These are phyloP conservation scores for Eurystomus gularis DNA, from an alignment of 2,113 vertebrate species.

Conservation along the genomic window DNA sequence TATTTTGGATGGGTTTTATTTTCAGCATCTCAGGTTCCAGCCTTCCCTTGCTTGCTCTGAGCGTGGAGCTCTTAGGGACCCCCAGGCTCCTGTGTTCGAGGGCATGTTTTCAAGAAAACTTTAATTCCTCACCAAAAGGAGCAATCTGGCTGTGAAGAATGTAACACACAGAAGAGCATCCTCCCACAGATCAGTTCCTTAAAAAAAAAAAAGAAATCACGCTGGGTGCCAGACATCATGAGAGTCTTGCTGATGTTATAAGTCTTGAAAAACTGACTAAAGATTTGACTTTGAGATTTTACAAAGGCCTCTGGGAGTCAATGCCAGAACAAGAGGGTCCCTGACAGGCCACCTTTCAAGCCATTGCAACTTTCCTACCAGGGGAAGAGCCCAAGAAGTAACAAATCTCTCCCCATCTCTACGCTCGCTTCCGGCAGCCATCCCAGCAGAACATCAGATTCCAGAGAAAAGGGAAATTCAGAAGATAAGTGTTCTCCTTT, in stretches of 20 bases:
- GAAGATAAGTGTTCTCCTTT: background rate
- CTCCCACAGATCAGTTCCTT: background rate
- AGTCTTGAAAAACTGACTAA: background rate
- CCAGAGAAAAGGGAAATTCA: background rate
- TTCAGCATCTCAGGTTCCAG: background rate
- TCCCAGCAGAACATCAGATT: background rate
- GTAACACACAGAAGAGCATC: accelerated
- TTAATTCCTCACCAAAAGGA: background rate
- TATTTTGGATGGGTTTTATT: background rate
- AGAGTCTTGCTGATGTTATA: background rate
- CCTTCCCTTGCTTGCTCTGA: background rate
- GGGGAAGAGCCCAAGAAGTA: background rate
- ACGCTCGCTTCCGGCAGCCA: background rate
- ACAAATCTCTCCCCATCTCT: background rate
- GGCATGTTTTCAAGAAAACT: background rate
- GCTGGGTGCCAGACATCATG: accelerated
- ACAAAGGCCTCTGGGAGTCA: background rate
- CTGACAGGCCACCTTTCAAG: background rate
- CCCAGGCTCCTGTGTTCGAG: background rate
- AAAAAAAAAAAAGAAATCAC: background rate
- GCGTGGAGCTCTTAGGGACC: accelerated
- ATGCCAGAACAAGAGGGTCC: background rate
- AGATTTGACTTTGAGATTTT: background rate
- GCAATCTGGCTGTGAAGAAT: background rate
- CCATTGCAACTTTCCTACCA: background rate